A percentile compares a stretch with the other conserved stretches of the same genome.
These are phyloP conservation scores for Aegotheles bennettii DNA, from an alignment of 2,113 vertebrate species.

Conservation along the genomic window DNA sequence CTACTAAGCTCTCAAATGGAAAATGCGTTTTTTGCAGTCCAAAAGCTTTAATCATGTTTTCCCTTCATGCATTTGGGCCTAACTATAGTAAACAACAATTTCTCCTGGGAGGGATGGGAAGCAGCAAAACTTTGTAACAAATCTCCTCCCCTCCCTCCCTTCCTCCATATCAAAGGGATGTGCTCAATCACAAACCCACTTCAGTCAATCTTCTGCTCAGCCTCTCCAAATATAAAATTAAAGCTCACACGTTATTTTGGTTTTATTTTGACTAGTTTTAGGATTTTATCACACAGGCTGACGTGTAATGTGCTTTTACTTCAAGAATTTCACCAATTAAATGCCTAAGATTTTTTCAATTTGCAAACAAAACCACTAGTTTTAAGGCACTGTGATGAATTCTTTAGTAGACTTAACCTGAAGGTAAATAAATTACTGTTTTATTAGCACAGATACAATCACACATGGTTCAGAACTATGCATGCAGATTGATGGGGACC, in stretches of 20 bases:
- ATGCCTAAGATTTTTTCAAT: background rate
- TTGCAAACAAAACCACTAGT: background rate
- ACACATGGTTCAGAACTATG: background rate
- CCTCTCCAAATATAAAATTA: background rate
- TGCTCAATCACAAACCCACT: background rate
- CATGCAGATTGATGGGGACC: fast-evolving
- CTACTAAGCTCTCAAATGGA: background rate
- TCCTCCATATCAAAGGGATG: fast-evolving
- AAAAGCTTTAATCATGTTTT: background rate
- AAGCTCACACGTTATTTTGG: background rate
- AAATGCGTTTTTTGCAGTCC: background rate
- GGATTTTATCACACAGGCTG: background rate
- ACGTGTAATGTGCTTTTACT: background rate
- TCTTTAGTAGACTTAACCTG: background rate
- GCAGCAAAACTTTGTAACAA: background rate
- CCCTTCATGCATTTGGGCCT: background rate
- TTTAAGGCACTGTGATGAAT: background rate
- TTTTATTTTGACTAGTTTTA: background rate
- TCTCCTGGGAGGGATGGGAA: background rate
- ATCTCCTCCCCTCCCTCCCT: background rate
- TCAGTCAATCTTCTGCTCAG: background rate
- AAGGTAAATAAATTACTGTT: background rate
- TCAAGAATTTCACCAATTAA: background rate
- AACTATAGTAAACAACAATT: background rate
- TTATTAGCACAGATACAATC: background rate